Conservation (phyloP, 2,113 vertebrate species). For the Centrocercus urophasianus region DNA sequence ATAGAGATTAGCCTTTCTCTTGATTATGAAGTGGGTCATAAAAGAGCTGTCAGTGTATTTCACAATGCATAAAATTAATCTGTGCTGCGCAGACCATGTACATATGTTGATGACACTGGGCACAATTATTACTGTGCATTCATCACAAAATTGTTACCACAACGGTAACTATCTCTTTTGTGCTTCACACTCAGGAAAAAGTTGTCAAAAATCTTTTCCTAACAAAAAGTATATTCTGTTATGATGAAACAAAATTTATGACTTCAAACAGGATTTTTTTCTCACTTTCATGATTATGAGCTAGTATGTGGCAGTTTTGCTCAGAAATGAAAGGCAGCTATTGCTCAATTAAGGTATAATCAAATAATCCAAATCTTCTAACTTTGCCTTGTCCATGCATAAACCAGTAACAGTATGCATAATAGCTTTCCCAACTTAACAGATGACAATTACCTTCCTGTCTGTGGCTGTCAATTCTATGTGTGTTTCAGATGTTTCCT, state of each 20-base stretch:
- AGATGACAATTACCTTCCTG: constrained; percentile 17
- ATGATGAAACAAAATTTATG: background rate
- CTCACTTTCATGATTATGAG: background rate
- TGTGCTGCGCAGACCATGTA: background rate
- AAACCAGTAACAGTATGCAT: background rate
- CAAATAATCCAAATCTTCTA: background rate
- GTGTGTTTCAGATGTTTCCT: background rate
- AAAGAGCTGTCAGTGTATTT: constrained; percentile 9
- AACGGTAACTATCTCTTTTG: background rate
- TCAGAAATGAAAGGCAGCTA: background rate
- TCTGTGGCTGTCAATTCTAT: background rate
- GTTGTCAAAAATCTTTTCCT: background rate
- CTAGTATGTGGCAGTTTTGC: background rate
- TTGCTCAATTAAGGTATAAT: background rate
- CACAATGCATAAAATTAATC: constrained; percentile 9
- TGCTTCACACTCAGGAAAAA: background rate
- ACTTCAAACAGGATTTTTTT: background rate
- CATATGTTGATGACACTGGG: background rate
- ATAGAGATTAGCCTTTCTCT: background rate
- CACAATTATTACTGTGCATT: background rate
- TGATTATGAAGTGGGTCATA: background rate
- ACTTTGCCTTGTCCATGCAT: background rate
- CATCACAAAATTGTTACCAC: background rate
- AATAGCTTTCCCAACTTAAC: background rate
- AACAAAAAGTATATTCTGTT: background rate